A percentile compares a stretch with the other conserved stretches of the same genome.
These are phyloP conservation scores for Zaprionus nigranus DNA, from an alignment of 1,140 invertebrate species.

Conservation along the genomic window DNA sequence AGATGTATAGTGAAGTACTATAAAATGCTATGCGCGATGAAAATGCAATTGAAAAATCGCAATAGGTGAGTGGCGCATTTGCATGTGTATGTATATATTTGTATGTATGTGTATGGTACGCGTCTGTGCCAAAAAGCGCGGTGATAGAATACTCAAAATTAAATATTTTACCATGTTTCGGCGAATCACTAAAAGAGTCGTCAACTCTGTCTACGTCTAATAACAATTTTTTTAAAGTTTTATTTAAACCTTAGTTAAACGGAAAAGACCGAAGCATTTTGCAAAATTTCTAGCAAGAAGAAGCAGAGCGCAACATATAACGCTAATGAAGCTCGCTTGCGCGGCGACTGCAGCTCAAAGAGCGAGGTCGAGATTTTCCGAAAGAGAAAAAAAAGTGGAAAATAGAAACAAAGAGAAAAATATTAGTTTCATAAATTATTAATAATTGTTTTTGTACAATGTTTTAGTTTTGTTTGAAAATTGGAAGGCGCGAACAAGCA, in stretches of 20 bases:
- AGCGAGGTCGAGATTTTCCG: conserved; percentile 25
- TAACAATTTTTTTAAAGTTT: neutral
- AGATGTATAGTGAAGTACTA: conserved; percentile 4
- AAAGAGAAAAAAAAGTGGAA: neutral
- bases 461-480: conserved; percentile 42
- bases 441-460: conserved; percentile 29
- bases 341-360: conserved; percentile 39
- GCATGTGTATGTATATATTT: conserved; percentile 22
- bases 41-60: conserved; percentile 37
- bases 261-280: conserved; percentile 29
- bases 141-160: conserved; percentile 39
- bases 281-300: conserved; percentile 43
- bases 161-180: conserved; percentile 20
- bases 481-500: conserved; percentile 37
- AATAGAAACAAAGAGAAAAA: conserved; percentile 10
- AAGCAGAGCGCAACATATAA: conserved; percentile 34
- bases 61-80: conserved; percentile 44
- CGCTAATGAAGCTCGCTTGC: conserved; percentile 39
- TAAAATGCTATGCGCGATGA: conserved; percentile 11
- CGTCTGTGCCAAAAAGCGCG: conserved; percentile 54
- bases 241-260: neutral
- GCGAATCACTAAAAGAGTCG: neutral
- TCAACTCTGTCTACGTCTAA: neutral
- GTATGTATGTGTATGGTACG: conserved; percentile 14
- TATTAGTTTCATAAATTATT: neutral